Evolutionary conservation across 2,113 vertebrate species (phyloP), one percentile per base, ranked within the genome.

Genomic region (Trichechus manatus): DNA sequence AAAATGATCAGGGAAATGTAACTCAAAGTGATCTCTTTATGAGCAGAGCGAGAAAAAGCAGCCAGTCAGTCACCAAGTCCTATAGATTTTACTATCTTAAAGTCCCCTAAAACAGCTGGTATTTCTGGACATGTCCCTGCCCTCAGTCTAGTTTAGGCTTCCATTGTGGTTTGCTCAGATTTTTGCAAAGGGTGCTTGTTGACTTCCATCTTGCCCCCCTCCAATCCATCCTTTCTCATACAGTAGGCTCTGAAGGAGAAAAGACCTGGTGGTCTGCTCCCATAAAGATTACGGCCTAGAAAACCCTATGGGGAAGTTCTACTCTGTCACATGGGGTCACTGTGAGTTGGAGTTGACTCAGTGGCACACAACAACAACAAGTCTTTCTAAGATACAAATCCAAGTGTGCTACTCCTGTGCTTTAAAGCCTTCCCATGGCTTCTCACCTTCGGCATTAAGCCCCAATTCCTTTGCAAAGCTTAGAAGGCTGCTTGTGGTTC

Each of bases 381-480:
- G 33, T 31, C 56, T 85, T 53, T 82, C 56, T 39, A 59, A 90
- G 36, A 68, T 8, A 63, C 68, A 53, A 15, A 87, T 27, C 56
- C 36, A 56, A 87, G 23, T 36, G 27, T 3, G 1, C 22, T 6
- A 0, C 4, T 23, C 10, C 29, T 20, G 23, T 31, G 7, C 44
- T 29, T 59, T 64, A 72, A 33, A 1, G 3, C 50, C 1, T 2
- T 7, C 59, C 20, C 14, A 5, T 0, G 10, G 3, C 2, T 17
- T 25, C 29, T 39, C 31, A 0, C 23, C 63, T 83, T 93, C 53
- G 29, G 31, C 75, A 68, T 19, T 47, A 42, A 53, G 31, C 42
- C 39, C 39, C 33, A 39, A 14, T 47, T 61, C 79, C 78, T 42
- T 19, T 29, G 59, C 70, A 74, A 82, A 75, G 36, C n/a, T 19